phyloP scores from a whole-genome alignment of 2,888 invertebrate genomes.

The Diarsia brunnea region DNA sequence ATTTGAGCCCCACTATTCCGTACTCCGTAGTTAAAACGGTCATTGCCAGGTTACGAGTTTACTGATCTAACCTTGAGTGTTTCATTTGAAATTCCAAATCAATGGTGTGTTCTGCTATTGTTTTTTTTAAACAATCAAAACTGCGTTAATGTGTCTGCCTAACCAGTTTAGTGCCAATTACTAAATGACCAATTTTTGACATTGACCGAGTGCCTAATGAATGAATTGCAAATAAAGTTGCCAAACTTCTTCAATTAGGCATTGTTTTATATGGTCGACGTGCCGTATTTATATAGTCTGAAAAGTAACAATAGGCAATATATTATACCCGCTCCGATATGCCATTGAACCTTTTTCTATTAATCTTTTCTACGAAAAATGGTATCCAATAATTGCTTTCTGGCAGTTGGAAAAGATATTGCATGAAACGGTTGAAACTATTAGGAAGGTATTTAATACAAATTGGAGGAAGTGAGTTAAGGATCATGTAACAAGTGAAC shows the following conservation, averaged over 20 bases:
- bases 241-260: constrained; percentile 31
- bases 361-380: constrained; percentile 15
- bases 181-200: constrained; percentile 21
- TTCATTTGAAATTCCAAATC: constrained; percentile 67
- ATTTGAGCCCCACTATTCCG: constrained; percentile 57
- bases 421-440: constrained; percentile 11
- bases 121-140: constrained; percentile 71
- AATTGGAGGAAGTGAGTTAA: constrained; percentile 41
- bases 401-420: not conserved
- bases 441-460: constrained; percentile 21
- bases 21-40: constrained; percentile 66
- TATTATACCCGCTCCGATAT: constrained; percentile 2
- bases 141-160: constrained; percentile 35
- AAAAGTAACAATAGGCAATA: constrained; percentile 31
- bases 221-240: constrained; percentile 39
- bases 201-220: constrained; percentile 53
- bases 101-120: constrained; percentile 71
- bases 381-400: constrained; percentile 20
- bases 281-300: not conserved
- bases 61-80: constrained; percentile 69
- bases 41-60: constrained; percentile 72
- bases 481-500: constrained; percentile 67
- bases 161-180: constrained; percentile 16
- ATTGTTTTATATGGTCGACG: constrained; percentile 23
- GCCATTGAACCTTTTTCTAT: constrained; percentile 36